A percentile compares a stretch with the other conserved stretches of the same genome.
Evolutionary conservation across 2,797 vertebrate genomes (phyloP).

Genomic region (Molossus molossus): DNA sequence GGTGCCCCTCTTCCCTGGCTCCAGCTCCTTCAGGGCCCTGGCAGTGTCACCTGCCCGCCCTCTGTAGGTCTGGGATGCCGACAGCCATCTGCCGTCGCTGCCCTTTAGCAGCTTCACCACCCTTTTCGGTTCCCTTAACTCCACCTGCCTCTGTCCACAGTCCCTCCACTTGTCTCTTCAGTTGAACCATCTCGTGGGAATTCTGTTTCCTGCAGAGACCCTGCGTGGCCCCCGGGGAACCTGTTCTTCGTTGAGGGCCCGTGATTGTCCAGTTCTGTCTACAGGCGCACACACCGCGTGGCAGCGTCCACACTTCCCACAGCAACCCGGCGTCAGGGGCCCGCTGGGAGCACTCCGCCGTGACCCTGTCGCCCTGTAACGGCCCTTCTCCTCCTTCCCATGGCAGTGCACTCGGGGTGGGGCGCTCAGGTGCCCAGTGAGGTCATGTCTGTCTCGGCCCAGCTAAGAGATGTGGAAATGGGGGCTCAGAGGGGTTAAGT

Average conservation of each 20-base stretch:
- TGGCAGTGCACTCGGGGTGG: background rate
- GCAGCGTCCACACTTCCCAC: background rate
- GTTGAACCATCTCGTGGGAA: background rate
- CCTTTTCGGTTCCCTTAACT: background rate
- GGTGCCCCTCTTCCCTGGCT: accelerated
- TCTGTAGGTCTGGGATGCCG: background rate
- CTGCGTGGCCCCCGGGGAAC: background rate
- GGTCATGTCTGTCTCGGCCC: background rate
- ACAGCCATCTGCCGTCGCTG: too few relatives aligned
- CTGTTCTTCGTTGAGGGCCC: background rate
- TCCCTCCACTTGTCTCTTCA: background rate
- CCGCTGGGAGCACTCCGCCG: background rate
- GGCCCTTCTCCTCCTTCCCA: background rate
- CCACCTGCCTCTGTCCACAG: background rate
- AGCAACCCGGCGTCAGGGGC: background rate
- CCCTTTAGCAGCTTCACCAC: background rate
- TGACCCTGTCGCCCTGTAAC: too few relatives aligned
- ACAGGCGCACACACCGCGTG: accelerated
- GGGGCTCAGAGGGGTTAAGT: background rate
- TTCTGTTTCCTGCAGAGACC: background rate
- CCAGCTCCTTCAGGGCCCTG: background rate
- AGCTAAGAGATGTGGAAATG: background rate
- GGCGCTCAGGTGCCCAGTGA: background rate
- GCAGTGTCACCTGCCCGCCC: background rate
- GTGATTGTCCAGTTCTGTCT: background rate